phyloP scores from a whole-genome alignment of 2,888 invertebrate species.

The Alcis repandata region DNA sequence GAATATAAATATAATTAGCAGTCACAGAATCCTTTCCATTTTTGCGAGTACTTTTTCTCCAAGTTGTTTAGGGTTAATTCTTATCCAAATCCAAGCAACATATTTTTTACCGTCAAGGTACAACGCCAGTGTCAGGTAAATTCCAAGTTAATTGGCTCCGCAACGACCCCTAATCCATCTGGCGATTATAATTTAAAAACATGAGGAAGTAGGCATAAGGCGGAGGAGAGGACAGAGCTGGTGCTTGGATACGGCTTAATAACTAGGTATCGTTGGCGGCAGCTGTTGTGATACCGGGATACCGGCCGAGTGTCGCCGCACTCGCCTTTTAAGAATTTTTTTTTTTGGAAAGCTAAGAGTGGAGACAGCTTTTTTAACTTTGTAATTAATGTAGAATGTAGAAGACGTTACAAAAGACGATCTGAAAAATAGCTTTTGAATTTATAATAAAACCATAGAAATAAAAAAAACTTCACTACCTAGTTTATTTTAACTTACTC shows the following conservation, averaged over 20 bases:
- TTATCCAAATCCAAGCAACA: background rate
- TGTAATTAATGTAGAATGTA: no score
- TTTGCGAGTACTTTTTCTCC: no score
- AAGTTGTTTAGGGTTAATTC: background rate
- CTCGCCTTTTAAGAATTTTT: slow-evolving; percentile 78
- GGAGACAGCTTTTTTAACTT: slow-evolving; percentile 61
- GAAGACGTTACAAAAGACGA: no score
- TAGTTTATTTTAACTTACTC: no score
- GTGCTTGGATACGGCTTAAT: slow-evolving; percentile 79
- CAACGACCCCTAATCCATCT: slow-evolving; percentile 66
- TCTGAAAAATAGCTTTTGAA: no score
- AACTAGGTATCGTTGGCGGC: slow-evolving; percentile 84
- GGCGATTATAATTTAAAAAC: slow-evolving; percentile 81
- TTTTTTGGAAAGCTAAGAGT: slow-evolving; percentile 56
- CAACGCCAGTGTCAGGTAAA: slow-evolving; percentile 46
- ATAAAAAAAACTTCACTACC: no score
- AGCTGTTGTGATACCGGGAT: slow-evolving; percentile 85
- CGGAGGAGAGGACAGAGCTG: slow-evolving; percentile 61
- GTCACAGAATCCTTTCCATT: no score
- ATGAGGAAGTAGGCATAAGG: slow-evolving; percentile 75
- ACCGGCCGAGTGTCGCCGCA: slow-evolving; percentile 82
- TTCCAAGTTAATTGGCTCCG: slow-evolving; percentile 62
- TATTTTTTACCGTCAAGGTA: slow-evolving; percentile 1
- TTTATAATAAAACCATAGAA: no score
- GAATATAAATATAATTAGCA: no score